Conservation (phyloP, 2,113 vertebrate species). For the Hydrochoerus hydrochaeris region DNA sequence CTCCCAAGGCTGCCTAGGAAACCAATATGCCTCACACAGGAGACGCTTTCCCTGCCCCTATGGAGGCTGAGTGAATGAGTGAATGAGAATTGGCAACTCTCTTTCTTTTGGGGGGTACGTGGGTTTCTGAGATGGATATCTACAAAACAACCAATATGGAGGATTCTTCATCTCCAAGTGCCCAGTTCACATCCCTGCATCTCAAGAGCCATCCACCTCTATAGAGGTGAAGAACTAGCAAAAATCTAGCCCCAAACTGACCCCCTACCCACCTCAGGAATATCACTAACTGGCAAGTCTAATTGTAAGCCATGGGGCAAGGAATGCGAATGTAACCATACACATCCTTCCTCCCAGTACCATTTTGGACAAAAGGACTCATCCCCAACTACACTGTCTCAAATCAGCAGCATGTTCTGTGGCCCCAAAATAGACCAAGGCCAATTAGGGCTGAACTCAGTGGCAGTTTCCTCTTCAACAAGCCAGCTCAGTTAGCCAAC, state of each 20-base stretch:
- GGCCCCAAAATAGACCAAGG: not conserved
- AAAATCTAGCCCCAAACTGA: not conserved
- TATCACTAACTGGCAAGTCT: not conserved
- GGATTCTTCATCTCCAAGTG: not conserved
- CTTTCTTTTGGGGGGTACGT: not conserved
- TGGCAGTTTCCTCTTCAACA: not conserved
- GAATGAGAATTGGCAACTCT: not conserved
- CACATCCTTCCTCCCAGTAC: not conserved
- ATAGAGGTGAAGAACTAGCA: not conserved
- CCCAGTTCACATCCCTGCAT: not conserved
- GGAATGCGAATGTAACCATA: not conserved
- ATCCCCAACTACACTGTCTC: not conserved
- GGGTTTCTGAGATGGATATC: not conserved
- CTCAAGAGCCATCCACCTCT: not conserved
- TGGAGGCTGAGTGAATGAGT: not conserved
- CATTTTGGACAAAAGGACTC: not conserved
- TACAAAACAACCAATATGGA: not conserved
- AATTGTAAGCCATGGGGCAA: not conserved
- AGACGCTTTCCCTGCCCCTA: rapidly evolving
- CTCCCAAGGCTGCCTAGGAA: not conserved
- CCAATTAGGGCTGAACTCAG: not conserved
- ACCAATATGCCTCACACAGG: not conserved
- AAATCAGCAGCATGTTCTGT: not conserved
- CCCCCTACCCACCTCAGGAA: not conserved
- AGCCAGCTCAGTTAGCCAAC: not conserved